Evolutionary conservation across 92 coral and sea anemone species (phyloP).

Genomic region (Diadumene lineata): DNA sequence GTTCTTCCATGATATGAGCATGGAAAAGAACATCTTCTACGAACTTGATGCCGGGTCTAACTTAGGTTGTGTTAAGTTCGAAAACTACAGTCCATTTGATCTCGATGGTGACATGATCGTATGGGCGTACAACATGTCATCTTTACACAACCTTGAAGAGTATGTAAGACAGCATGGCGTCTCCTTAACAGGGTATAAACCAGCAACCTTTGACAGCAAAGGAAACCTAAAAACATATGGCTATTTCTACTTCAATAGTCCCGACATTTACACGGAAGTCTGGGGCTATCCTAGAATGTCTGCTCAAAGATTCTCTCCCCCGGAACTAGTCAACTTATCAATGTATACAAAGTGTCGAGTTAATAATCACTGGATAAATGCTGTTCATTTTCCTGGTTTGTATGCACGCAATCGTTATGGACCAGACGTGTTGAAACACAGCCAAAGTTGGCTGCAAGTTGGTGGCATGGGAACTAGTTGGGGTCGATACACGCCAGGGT

Average conservation of each 20-base stretch:
- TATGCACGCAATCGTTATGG: conserved; percentile 47
- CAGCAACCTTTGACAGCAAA: conserved; percentile 1
- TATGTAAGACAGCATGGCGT: conserved; percentile 25
- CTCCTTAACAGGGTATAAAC: conserved; percentile 3
- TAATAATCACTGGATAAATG: conserved; percentile 31
- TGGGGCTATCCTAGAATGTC: conserved; percentile 36
- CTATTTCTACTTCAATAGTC: conserved; percentile 22
- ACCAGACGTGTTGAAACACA: conserved; percentile 35
- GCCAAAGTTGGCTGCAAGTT: conserved; percentile 37
- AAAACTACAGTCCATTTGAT: conserved; percentile 36
- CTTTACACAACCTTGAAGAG: conserved; percentile 4
- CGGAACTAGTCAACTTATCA: conserved; percentile 10
- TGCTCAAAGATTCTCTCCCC: conserved; percentile 16
- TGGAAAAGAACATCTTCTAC: conserved; percentile 15
- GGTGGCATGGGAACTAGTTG: conserved; percentile 17
- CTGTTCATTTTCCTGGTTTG: conserved; percentile 31
- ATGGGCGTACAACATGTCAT: conserved; percentile 16
- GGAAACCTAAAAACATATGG: conserved; percentile 11
- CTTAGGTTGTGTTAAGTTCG: conserved; percentile 31
- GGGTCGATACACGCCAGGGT: conserved; percentile 25
- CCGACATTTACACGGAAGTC: conserved; percentile 38
- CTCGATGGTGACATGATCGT: conserved; percentile 39
- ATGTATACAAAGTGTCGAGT: conserved; percentile 19
- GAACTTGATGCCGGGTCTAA: conserved; percentile 39
- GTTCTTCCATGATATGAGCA: conserved; percentile 36